Base-by-base conservation (phyloP, 2,113 vertebrate genomes). In the Ageneiosus marmoratus region DNA sequence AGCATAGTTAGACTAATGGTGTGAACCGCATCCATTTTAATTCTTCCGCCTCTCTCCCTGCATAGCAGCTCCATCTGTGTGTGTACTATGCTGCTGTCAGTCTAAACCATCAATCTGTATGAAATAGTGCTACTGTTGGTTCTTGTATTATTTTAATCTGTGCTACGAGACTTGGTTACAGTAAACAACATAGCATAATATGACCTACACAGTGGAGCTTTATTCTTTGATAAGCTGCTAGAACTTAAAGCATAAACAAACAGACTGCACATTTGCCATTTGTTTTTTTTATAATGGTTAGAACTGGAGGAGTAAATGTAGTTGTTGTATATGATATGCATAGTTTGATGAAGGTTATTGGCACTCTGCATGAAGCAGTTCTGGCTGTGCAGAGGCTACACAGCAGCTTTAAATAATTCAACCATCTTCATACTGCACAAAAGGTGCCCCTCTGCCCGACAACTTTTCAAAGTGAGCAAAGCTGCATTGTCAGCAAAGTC, bases 341-440 rank as follows among this genome's bases (percentile, higher is more conserved):
- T n/a, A 67, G 48, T 72, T 48, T 74, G 44, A 79, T 80, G 60
- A 81, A 82, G 74, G 75, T 85, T 65, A 73, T 56, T 11, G 7
- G 56, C 44, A 2, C 32, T 51, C 48, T n/a, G 55, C 44, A 44
- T 82, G 48, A 83, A 86, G 41, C 46, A 29, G 69, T 27, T 13
- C 32, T 69, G 32, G 44, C 60, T 70, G 70, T 4, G n/a, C 65
- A 48, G 55, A 46, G 50, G 32, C 27, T 20, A n/a, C 65, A 37
- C 50, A 76, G n/a, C 83, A 37, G 32, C 56, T 22, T 78, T 80
- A 83, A 86, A 86, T 86, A 75, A 83, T 83, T 86, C 76, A 85
- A 34, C 53, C 44, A 29, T 73, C 65, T 79, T 79, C 27, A 56
- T 53, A 4, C 22, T 20, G 37, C 46, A 79, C 6, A 73, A 73